Conservation (phyloP, 2,888 invertebrate species). For the Drosophila ezoana region DNA sequence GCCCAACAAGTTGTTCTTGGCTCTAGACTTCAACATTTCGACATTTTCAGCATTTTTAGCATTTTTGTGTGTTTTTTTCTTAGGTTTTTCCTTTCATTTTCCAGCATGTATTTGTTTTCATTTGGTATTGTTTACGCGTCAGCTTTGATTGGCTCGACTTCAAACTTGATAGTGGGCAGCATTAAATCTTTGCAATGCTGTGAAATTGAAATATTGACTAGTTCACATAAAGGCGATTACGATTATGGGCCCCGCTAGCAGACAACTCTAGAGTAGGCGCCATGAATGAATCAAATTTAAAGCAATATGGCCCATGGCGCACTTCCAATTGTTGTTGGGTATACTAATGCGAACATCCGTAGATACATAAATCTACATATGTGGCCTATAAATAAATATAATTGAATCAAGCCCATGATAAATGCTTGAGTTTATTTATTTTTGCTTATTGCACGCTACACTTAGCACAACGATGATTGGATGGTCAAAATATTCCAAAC, state of each 20-base stretch:
- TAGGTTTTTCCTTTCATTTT: background rate
- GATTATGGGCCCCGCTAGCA: conserved; percentile 5
- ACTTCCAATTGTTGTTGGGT: conserved; percentile 16
- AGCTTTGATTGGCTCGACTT: conserved; percentile 41
- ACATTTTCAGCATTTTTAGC: conserved; percentile 8
- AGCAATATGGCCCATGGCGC: conserved; percentile 27
- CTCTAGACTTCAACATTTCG: conserved; percentile 9
- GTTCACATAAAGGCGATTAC: conserved; percentile 36
- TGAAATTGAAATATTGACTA: conserved; percentile 29
- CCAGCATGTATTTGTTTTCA: conserved; percentile 32
- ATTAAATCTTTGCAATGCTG: conserved; percentile 32
- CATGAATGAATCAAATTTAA: conserved; percentile 54
- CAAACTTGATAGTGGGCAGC: conserved; percentile 27
- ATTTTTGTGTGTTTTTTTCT: background rate
- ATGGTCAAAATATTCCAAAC: conserved; percentile 48
- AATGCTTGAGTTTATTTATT: conserved; percentile 50
- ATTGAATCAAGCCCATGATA: conserved; percentile 42
- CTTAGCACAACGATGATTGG: conserved; percentile 51
- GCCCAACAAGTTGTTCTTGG: conserved; percentile 20
- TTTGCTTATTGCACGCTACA: conserved; percentile 39
- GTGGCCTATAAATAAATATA: conserved; percentile 46
- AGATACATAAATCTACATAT: conserved; percentile 46
- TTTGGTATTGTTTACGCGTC: conserved; percentile 37
- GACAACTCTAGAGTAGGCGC: conserved; percentile 8
- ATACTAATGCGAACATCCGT: conserved; percentile 2